Conservation (phyloP, 2,113 vertebrate species). For the Neolamprologus kungweensis region DNA sequence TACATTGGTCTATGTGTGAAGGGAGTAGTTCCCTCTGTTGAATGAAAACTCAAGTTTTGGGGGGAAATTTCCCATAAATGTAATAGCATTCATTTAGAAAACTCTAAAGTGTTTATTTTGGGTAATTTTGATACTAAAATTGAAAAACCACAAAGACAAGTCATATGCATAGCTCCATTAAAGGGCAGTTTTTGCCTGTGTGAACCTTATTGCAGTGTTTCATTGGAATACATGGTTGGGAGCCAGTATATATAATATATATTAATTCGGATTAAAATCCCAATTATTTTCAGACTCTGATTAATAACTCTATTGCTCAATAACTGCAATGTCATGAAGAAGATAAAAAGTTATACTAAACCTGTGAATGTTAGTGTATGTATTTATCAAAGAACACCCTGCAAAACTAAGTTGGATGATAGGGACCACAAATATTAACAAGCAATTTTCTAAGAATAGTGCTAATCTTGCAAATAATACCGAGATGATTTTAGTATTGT, state of each 20-base stretch:
- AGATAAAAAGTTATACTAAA: background rate
- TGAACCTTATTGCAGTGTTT: background rate
- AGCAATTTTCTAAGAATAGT: background rate
- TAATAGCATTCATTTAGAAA: background rate
- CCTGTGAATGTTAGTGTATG: background rate
- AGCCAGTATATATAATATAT: background rate
- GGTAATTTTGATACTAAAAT: background rate
- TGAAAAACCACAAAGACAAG: background rate
- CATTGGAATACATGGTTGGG: background rate
- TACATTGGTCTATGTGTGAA: background rate
- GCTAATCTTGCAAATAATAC: background rate
- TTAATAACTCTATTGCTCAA: background rate
- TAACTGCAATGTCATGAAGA: background rate
- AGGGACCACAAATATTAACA: background rate
- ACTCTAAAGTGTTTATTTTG: background rate
- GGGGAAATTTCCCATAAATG: background rate
- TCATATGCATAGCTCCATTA: background rate
- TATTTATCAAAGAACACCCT: background rate
- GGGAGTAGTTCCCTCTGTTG: background rate
- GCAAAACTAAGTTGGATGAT: background rate
- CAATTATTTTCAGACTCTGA: background rate
- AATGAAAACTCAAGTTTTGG: background rate
- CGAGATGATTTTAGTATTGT: background rate
- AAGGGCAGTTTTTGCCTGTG: background rate
- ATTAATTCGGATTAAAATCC: background rate